Base-by-base conservation (phyloP, 2,888 invertebrate genomes). In the Netelia fuscicornis region DNA sequence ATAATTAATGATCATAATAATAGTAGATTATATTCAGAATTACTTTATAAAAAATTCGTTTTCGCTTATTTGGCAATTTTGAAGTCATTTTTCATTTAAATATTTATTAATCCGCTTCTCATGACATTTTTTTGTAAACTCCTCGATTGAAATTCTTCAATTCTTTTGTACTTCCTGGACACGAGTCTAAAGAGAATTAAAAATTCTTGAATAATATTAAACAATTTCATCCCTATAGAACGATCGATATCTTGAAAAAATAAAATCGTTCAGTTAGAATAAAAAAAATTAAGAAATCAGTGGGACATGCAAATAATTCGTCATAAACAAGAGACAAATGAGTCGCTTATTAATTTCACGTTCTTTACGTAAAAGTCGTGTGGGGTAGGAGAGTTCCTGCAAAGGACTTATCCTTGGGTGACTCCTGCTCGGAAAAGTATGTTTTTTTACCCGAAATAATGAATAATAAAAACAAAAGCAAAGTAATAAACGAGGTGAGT, bases 361-460 rank as follows among this genome's bases (percentile, higher is more conserved):
- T 74, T 74, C 58, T 81, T 44, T 60, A 67, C 25, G 44, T 25
- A 42, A n/a, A 74, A 44, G 30, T 48, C 67, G 81, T 75, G 67
- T 81, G 68, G 70, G 72, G 81, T 54, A 23, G 68, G 56, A 70
- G 68, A 62, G 52, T 52, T 76, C 52, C 62, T 58, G 54, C 58
- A 70, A 75, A 67, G 30, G 67, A 70, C 60, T 70, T 30, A 70
- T 52, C 70, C 52, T 13, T 62, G 74, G 62, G 60, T 62, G 64
- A 68, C 44, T 68, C 42, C 65, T 68, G 60, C 76, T 70, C 62
- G 62, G 60, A 70, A 68, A 68, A 37, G 52, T 68, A 76, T 76
- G 75, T 81, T 81, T 81, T 80, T 81, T 81, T 76, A 75, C 81
- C 70, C 64, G 75, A 81, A 77, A 62, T 9, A 68, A 78, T 54